Evolutionary conservation across 2,797 vertebrate species (phyloP).

Genomic region (Artibeus jamaicensis): DNA sequence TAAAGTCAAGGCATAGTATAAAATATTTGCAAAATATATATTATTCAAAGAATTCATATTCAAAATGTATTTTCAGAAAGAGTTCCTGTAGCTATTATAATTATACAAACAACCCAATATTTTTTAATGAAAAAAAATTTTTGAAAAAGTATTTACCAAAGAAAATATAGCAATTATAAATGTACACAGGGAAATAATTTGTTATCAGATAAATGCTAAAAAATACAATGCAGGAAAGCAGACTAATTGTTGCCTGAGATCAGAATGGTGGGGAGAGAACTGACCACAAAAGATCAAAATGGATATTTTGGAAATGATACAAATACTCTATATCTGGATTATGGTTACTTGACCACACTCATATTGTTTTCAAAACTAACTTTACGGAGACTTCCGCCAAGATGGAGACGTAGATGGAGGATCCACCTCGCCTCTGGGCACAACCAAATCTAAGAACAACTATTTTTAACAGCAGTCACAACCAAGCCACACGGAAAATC

Average conservation of each 20-base stretch:
- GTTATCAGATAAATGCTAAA: neutral
- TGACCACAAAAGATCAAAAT: neutral
- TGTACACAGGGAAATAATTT: neutral
- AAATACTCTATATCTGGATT: neutral
- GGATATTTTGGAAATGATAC: neutral
- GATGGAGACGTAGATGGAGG: too few species aligned
- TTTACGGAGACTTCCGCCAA: too few species aligned
- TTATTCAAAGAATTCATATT: neutral
- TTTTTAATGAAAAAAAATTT: neutral
- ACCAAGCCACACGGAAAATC: too few species aligned
- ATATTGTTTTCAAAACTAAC: neutral
- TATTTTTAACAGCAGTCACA: too few species aligned
- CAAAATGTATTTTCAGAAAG: neutral
- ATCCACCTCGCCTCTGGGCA: too few species aligned
- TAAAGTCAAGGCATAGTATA: neutral
- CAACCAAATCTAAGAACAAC: too few species aligned
- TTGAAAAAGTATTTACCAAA: neutral
- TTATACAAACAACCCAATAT: neutral
- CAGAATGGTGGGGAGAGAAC: neutral
- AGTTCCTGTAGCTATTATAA: neutral
- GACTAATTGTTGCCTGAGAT: neutral
- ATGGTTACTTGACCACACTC: neutral
- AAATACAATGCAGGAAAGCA: neutral
- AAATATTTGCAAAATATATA: neutral
- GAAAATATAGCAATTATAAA: neutral